Evolutionary conservation across 2,113 vertebrate genomes (phyloP).

Genomic region (Arizona elegans): DNA sequence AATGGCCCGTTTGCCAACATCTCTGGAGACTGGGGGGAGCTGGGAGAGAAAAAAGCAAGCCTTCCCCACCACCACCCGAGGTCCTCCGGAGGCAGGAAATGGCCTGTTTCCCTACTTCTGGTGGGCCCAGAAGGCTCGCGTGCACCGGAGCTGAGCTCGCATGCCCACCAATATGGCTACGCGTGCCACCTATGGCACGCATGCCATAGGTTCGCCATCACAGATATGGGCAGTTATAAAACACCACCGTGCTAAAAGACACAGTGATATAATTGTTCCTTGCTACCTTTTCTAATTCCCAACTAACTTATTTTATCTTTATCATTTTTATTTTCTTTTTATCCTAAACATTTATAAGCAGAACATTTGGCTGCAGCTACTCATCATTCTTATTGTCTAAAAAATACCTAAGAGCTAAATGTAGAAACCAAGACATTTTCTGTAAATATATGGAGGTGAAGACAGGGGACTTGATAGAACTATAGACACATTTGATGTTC

Average conservation of each 20-base stretch:
- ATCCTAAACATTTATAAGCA: background rate
- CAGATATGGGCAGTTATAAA: background rate
- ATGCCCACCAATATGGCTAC: too few species aligned
- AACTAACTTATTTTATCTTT: background rate
- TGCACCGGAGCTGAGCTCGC: too few species aligned
- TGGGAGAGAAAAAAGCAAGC: too few species aligned
- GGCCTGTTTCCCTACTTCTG: too few species aligned
- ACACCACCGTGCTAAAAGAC: background rate
- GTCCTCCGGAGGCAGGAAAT: too few species aligned
- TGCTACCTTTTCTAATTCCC: background rate
- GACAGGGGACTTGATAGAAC: background rate
- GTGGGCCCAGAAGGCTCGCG: too few species aligned
- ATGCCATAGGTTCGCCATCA: too few species aligned
- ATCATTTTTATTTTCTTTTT: background rate
- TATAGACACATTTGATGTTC: background rate
- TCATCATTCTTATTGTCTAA: background rate
- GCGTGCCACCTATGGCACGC: too few species aligned
- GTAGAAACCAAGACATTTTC: background rate
- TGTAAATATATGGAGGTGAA: background rate
- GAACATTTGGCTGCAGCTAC: background rate
- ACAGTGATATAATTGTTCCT: background rate
- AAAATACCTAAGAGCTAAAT: background rate
- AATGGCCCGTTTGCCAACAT: too few species aligned
- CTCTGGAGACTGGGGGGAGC: too few species aligned
- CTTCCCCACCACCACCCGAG: too few species aligned